Evolutionary conservation across 2,888 invertebrate species (phyloP), one percentile per base, ranked within the genome.

Genomic region (Philonicus albiceps): DNA sequence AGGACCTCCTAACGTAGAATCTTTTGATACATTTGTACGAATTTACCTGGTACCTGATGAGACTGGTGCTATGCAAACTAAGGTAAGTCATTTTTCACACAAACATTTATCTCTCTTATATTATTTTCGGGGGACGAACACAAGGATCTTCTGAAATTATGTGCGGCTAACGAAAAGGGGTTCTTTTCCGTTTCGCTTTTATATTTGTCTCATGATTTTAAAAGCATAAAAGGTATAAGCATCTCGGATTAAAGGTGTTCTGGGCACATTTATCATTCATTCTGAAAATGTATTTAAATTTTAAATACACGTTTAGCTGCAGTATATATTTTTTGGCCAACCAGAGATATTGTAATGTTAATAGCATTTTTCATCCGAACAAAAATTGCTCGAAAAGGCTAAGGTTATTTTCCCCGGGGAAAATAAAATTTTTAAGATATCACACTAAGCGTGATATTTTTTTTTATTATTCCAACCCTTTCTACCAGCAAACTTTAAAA

Each of bases 11-110:
- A 94, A 93, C 89, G 92, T 94, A 88, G 93, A 93, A 78, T 93
- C 94, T 7, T 93, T 95, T 89, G 95, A 96, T 91, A 95, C 96
- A 0, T 96, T 96, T 91, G 96, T 96, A 78, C 94, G 95, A 90
- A 95, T 96, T 86, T 95, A 95, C 89, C 93, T 96, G 81, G 93
- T 95, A 72, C 96, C 96, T 8, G 95, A 96, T 90, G 94, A 94
- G 89, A 93, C 94, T 64, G 93, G 94, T 13, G 94, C 95, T 89
- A 94, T 95, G 91, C 95, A 95, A 92, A 96, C 95, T 40, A 94
- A 94, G 92, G 94, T 91, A 83, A 89, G 89, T 88, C 6, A 78
- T 55, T 53, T 22, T 64, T 49, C 43, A 27, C 64, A 8, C 64
- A 64, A 64, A 64, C 7, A 22, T 64, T 64, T 64, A 27, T 8